Evolutionary conservation across 2,888 invertebrate genomes (phyloP), one percentile per base, ranked within the genome.

Genomic region (Yponomeuta malinellus): DNA sequence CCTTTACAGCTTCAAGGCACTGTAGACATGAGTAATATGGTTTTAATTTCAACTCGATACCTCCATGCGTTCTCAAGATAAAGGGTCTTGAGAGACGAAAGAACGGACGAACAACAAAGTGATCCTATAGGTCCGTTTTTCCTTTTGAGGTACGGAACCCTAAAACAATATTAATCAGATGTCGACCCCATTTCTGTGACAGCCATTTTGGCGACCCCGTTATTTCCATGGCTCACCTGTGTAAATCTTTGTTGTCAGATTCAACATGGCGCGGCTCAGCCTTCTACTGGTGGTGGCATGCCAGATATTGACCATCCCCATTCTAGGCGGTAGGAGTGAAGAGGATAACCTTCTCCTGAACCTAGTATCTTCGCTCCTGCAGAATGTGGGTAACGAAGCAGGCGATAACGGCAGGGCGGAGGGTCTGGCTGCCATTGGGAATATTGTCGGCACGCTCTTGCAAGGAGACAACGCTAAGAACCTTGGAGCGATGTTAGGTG

Each of bases 291-390:
- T 86, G 0, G 72, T 84, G 4, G 63, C 79, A 0, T 86, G 83
- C 72, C 83, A 83, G 73, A 71, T 85, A n/a, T 48, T 83, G 64
- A 76, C 79, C 63, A 77, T 84, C 63, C 86, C 81, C 77, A 89
- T 78, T 31, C 75, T 82, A n/a, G 79, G 79, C 69, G 64, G 52
- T 10, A 52, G 71, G 3, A 70, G 70, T 33, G 94, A 93, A 73
- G 93, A 93, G 63, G 87, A 94, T 1, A 94, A 93, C 78, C 95
- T 95, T 0, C 90, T 96, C 70, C 79, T 95, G 75, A 95, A 96
- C 75, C 93, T 95, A 72, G 96, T 96, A 0, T 93, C 95, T 2
- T 92, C 94, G 29, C 93, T 96, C 71, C 89, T 96, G 65, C 94
- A 95, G 78, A 94, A 94, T 77, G 94, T 94, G 78, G 89, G 89